Conservation (phyloP, 2,888 invertebrate species). For the Tiphia femorata region DNA sequence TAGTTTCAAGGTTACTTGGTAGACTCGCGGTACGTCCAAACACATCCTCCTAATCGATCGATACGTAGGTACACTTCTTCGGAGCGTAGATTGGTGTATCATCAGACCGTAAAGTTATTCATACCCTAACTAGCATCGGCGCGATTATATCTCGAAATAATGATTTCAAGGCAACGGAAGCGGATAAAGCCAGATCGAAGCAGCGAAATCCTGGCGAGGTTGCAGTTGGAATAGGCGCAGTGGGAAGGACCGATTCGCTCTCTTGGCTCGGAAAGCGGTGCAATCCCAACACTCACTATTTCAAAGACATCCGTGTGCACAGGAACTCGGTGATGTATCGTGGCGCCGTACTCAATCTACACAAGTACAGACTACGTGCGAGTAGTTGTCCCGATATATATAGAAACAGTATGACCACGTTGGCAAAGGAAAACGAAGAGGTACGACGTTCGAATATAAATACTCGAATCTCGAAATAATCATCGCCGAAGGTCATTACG, state of each 20-base stretch:
- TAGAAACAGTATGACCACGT: conserved; percentile 89
- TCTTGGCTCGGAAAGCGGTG: conserved; percentile 72
- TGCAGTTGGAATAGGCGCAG: conserved; percentile 47
- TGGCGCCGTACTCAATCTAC: conserved; percentile 86
- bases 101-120: too few relatives aligned
- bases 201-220: conserved; percentile 50
- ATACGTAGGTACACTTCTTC: too few relatives aligned
- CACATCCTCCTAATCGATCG: too few relatives aligned
- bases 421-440: conserved; percentile 82
- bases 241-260: conserved; percentile 64
- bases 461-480: too few relatives aligned
- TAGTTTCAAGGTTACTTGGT: too few relatives aligned
- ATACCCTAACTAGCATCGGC: too few relatives aligned
- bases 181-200: too few relatives aligned
- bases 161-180: conserved; percentile 50
- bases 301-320: conserved; percentile 80
- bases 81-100: too few relatives aligned
- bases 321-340: conserved; percentile 88
- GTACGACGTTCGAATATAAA: conserved; percentile 73
- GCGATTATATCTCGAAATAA: too few relatives aligned
- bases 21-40: too few relatives aligned
- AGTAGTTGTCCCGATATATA: conserved; percentile 94
- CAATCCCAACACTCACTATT: conserved; percentile 77
- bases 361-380: conserved; percentile 84
- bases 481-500: neutral